These are phyloP conservation scores for Lycaon pictus DNA, from an alignment of 2,113 vertebrate genomes.

Conservation along the genomic window DNA sequence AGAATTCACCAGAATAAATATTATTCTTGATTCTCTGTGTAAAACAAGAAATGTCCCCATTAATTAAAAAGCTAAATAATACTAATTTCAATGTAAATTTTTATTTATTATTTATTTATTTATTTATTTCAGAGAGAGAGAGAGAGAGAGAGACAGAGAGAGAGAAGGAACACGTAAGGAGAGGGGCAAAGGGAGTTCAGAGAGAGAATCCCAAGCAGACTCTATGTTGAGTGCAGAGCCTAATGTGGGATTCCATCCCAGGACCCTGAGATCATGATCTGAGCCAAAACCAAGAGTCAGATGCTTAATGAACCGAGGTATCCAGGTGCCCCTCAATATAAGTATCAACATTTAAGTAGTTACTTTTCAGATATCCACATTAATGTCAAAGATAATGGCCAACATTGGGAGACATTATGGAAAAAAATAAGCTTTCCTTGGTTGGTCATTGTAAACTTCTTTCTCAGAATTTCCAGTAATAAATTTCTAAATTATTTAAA, in stretches of 20 bases:
- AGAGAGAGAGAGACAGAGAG: background rate
- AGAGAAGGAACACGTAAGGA: background rate
- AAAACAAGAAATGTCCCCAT: background rate
- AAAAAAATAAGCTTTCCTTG: background rate
- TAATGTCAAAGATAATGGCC: background rate
- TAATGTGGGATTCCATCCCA: background rate
- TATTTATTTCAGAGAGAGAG: background rate
- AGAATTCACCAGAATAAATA: background rate
- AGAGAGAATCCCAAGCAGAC: background rate
- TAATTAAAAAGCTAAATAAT: background rate
- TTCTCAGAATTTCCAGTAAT: background rate
- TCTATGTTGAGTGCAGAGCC: background rate
- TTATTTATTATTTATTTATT: background rate
- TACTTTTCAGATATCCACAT: background rate
- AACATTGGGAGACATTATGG: background rate
- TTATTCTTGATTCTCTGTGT: background rate
- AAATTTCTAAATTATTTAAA: background rate
- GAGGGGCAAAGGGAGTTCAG: background rate
- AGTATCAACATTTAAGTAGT: background rate
- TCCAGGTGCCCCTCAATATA: background rate
- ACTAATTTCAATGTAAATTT: background rate
- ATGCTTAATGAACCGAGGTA: background rate
- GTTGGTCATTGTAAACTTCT: background rate
- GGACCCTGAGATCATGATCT: background rate
- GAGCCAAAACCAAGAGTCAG: background rate